A percentile compares a stretch with the other conserved stretches of the same genome.
phyloP scores from a whole-genome alignment of 2,797 vertebrate species.

The Euthynnus affinis region DNA sequence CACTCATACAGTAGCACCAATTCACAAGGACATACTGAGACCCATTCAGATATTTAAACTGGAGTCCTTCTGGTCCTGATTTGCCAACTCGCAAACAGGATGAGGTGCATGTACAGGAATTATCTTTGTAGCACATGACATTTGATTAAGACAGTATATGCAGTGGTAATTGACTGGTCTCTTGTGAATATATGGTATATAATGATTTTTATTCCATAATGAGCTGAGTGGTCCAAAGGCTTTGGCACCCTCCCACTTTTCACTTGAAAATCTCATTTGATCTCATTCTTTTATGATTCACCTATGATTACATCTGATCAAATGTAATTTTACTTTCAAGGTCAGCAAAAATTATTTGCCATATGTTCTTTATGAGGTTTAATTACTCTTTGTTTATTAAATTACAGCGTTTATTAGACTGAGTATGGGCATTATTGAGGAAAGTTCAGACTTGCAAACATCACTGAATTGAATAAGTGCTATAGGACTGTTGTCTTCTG shows the following conservation, averaged over 20 bases:
- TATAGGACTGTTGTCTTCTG: neutral
- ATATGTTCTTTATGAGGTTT: neutral
- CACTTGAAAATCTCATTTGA: slow-evolving; percentile 9
- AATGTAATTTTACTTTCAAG: slow-evolving; percentile 15
- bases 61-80: neutral
- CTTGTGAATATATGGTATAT: neutral
- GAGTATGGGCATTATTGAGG: neutral
- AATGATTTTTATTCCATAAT: slow-evolving; percentile 27
- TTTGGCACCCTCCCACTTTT: slow-evolving; percentile 5
- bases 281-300: slow-evolving; percentile 25
- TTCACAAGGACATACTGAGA: neutral
- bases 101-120: neutral
- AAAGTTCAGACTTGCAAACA: neutral
- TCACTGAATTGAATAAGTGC: neutral
- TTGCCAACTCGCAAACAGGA: neutral
- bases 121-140: neutral
- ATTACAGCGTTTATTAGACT: neutral
- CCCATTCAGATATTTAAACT: neutral
- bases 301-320: slow-evolving; percentile 5
- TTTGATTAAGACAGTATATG: slow-evolving; percentile 2
- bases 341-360: neutral
- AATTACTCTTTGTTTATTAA: neutral
- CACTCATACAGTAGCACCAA: neutral
- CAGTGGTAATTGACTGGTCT: slow-evolving; percentile 8
- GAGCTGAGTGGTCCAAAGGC: slow-evolving; percentile 14